Conservation (phyloP, 2,113 vertebrate genomes). For the Onychorhynchus coronatus region DNA sequence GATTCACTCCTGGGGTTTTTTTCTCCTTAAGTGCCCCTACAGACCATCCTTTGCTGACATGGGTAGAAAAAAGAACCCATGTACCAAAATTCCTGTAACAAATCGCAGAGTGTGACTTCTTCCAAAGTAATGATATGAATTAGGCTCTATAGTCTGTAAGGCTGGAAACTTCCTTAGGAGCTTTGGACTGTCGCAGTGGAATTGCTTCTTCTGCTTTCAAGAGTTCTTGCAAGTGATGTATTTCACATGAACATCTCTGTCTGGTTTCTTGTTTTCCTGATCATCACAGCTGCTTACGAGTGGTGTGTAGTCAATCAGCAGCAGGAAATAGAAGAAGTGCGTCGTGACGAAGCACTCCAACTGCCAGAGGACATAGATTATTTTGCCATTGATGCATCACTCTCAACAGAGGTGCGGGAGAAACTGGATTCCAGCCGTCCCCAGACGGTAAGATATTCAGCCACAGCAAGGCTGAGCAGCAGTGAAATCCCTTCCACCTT, state of each 20-base stretch:
- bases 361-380: conserved; percentile 88
- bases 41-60: background rate
- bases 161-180: background rate
- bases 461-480: background rate
- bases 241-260: background rate
- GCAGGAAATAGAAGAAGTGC: conserved; percentile 87
- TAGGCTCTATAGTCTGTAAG: background rate
- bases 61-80: background rate
- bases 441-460: conserved; percentile 79
- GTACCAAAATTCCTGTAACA: background rate
- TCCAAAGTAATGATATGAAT: background rate
- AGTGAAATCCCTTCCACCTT: background rate
- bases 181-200: background rate
- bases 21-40: background rate
- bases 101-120: background rate
- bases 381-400: conserved; percentile 79
- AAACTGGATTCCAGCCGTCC: conserved; percentile 82
- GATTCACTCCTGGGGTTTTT: background rate
- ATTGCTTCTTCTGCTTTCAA: background rate
- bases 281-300: conserved; percentile 79
- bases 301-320: conserved; percentile 75
- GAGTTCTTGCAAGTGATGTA: background rate
- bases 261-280: background rate
- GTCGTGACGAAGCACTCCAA: conserved; percentile 82
- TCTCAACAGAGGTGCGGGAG: conserved; percentile 89